Evolutionary conservation across 2,797 vertebrate genomes (phyloP).

Genomic region (Gobionotothen gibberifrons): DNA sequence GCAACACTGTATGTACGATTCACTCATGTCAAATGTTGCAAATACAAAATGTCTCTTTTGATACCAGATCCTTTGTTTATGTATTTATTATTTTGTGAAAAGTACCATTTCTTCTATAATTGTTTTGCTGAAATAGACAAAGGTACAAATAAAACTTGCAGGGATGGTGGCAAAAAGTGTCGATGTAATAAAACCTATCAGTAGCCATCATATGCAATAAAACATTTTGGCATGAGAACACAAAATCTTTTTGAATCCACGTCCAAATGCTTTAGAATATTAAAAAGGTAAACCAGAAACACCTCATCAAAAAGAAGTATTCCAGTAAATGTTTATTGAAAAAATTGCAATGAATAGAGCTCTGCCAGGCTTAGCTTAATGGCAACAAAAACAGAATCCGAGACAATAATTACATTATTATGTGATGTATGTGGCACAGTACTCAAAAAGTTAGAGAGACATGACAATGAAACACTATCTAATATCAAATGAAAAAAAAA

Average conservation of each 20-base stretch:
- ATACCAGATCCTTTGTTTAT: constrained; percentile 48
- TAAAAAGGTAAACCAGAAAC: constrained; percentile 43
- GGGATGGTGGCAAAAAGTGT: background rate
- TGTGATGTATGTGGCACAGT: constrained; percentile 60
- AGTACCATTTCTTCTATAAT: constrained; percentile 10
- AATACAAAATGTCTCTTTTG: constrained; percentile 4
- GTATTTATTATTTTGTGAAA: constrained; percentile 22
- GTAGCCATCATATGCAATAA: constrained; percentile 17
- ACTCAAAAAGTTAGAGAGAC: constrained; percentile 56
- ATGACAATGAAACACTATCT: constrained; percentile 48
- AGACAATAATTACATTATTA: constrained; percentile 48
- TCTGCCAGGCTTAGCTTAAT: constrained; percentile 57
- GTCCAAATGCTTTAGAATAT: constrained; percentile 39
- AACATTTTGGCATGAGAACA: constrained; percentile 11
- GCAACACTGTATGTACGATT: too few species aligned
- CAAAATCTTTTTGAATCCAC: constrained; percentile 27
- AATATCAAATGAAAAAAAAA: constrained; percentile 39
- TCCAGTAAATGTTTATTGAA: constrained; percentile 66
- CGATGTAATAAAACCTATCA: too few species aligned
- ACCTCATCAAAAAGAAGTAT: constrained; percentile 48
- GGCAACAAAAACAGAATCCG: constrained; percentile 52
- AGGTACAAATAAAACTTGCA: constrained; percentile 34
- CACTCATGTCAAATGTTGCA: too few species aligned
- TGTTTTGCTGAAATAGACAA: constrained; percentile 11
- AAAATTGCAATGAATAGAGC: constrained; percentile 58